Conservation (phyloP, 1,140 invertebrate species). For the Pogonomyrmex barbatus region DNA sequence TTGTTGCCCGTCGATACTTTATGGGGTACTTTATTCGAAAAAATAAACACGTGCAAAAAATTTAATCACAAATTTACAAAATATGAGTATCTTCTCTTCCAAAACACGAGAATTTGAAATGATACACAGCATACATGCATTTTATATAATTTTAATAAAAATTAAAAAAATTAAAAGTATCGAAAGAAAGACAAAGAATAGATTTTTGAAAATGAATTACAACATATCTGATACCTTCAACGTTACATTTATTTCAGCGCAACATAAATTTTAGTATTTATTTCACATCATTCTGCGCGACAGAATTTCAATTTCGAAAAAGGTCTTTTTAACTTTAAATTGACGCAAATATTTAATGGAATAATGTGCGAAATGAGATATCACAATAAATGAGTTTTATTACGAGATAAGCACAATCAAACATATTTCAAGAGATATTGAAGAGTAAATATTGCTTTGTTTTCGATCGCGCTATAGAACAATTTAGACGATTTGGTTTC, state of each 20-base stretch:
- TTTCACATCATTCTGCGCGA: neutral
- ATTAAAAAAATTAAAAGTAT: neutral
- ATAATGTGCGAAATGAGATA: neutral
- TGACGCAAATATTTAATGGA: neutral
- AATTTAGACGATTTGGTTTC: slow-evolving; percentile 20
- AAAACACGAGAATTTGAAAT: neutral
- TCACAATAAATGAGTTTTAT: neutral
- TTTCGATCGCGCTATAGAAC: neutral
- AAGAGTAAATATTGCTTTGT: neutral
- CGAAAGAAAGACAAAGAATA: neutral
- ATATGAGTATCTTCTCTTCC: neutral
- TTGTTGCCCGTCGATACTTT: neutral
- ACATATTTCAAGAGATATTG: neutral
- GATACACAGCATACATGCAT: neutral
- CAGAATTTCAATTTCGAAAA: neutral
- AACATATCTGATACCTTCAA: neutral
- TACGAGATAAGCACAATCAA: neutral
- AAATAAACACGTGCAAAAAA: neutral
- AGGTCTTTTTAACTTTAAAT: neutral
- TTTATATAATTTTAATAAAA: neutral
- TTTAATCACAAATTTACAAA: neutral
- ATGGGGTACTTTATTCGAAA: neutral
- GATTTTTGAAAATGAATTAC: neutral
- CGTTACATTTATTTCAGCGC: neutral
- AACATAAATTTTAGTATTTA: slow-evolving; percentile 9